Base-by-base conservation (phyloP, 2,113 vertebrate species). In the Gallinago media region DNA sequence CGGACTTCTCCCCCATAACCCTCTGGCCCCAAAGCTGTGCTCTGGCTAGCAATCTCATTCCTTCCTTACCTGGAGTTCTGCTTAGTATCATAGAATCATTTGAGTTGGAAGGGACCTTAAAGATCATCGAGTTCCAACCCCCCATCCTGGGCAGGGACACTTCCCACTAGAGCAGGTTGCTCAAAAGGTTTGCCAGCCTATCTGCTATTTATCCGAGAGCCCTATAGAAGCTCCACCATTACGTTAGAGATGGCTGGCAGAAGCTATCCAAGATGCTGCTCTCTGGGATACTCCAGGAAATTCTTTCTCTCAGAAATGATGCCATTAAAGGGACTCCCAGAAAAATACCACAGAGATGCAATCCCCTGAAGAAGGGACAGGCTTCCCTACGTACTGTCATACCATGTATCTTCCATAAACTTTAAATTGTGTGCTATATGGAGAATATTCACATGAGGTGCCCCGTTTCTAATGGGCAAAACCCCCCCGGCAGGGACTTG, bases 381-480 rank as follows among this genome's bases (percentile, higher is more conserved):
- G 22, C 46, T 68, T 38, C 36, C 52, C 11, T 16, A 1, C 0
- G 2, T 29, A 2, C 58, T 46, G 36, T 1, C 0, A 2, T 27
- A 32, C 25, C 26, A 0, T 4, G 0, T 4, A 12, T 21, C 47
- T 62, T 50, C 23, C 23, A 40, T 63, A 34, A 55, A 26, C 31
- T 27, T 40, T 8, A 38, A 42, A 38, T 19, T 14, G 8, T 46
- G 31, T 13, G 21, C 12, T 47, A 0, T 9, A 16, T 2, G 20
- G 75, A 54, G 18, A 46, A 32, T 3, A 68, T 17, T n/a, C 5
- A 1, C 4, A 8, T 26, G 38, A 66, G 18, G 76, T 40, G 31
- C 52, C 29, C 36, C 1, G 0, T 58, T 85, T 22, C 34, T 61
- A 59, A 25, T 11, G 36, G 8, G 12, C 16, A 44, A 14, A 17